phyloP scores from a whole-genome alignment of 2,888 invertebrate genomes.

The Tigriopus californicus region DNA sequence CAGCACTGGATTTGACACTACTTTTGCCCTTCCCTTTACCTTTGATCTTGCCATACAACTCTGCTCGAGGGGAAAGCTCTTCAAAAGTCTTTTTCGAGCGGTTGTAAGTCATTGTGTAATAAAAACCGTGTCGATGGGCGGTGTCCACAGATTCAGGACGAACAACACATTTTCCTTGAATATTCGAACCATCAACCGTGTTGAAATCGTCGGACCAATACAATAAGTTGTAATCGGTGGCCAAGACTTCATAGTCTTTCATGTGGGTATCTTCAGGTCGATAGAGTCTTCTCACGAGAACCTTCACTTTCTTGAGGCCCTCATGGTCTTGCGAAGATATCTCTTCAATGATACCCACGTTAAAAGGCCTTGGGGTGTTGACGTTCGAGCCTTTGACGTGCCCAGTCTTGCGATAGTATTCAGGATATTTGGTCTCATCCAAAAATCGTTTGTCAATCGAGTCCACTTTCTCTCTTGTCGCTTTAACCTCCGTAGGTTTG shows the following conservation, averaged over 20 bases:
- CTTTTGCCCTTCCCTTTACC: constrained; percentile 48
- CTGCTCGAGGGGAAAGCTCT: not conserved
- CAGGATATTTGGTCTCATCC: constrained; percentile 56
- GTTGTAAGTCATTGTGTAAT: too few species aligned
- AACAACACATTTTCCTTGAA: not conserved
- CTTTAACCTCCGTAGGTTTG: not conserved
- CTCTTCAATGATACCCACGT: constrained; percentile 32
- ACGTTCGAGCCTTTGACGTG: constrained; percentile 48
- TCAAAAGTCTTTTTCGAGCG: too few species aligned
- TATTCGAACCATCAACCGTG: not conserved
- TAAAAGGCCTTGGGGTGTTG: constrained; percentile 53
- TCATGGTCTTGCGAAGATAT: constrained; percentile 28
- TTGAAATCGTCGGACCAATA: not conserved
- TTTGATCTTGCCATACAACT: constrained; percentile 29
- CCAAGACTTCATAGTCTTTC: too few species aligned
- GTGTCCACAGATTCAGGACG: not conserved
- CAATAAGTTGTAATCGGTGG: not conserved
- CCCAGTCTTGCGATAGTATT: constrained; percentile 55
- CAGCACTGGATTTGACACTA: constrained; percentile 20
- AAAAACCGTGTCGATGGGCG: too few species aligned
- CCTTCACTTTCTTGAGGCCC: too few species aligned
- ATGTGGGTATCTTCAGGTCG: not conserved
- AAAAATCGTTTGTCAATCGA: constrained; percentile 23
- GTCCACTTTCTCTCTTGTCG: not conserved
- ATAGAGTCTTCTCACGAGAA: not conserved